Base-by-base conservation (phyloP, 2,113 vertebrate species). In the Myotis davidii region DNA sequence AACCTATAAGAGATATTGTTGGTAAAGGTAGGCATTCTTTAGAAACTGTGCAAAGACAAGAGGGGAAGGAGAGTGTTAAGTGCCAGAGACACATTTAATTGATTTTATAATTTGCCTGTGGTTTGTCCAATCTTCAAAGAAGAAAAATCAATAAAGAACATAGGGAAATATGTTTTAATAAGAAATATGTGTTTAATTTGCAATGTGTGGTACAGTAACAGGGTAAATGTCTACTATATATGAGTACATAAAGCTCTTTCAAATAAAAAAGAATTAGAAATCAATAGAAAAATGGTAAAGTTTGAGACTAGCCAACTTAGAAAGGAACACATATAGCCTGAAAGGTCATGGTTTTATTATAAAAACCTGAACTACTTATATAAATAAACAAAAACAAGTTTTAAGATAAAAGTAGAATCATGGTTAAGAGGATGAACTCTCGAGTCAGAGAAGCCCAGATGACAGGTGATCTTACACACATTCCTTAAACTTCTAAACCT, bases 361-460 rank as follows among this genome's bases (percentile, higher is more conserved):
- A 82, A 89, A 88, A 91, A 65, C 32, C 59, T 88, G n/a, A 39
- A 59, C 67, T 92, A 78, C 39, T 91, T 86, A 69, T 45, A 10
- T 13, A 85, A 88, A 79, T 70, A 81, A 85, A 39, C 64, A 88
- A 95, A 88, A 48, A 88, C 17, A 45, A 67, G 64, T 61, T 45
- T 95, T 76, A 72, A 74, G 32, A 70, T 84, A 50, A 54, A 87
- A 86, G 61, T 34, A 42, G 2, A 42, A 32, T 74, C 12, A 4
- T 39, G 9, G n/a, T 56, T 81, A 85, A 84, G 79, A 88, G 34
- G n/a, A 73, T 89, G 67, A 52, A 52, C 52, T 89, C 27, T 94
- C 59, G 17, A 48, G 59, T 88, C 59, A 85, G 83, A 45, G 3
- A 74, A 83, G 48, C 7, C 52, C 77, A 85, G n/a, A 59, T 34